Base-by-base conservation (phyloP, 2,113 vertebrate genomes). In the Alouatta palliata region DNA sequence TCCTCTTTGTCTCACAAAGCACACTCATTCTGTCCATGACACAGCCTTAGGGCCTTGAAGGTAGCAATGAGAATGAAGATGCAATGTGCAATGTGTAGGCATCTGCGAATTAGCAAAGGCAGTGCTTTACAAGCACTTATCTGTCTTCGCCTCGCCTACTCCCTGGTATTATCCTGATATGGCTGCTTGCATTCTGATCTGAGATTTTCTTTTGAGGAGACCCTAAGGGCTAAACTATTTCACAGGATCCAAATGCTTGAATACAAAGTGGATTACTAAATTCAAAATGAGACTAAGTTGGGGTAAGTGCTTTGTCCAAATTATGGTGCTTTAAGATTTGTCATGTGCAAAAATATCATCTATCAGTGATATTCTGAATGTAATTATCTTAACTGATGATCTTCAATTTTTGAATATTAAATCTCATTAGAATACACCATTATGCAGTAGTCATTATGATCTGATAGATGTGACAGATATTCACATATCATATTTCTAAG, bases 401-500 rank as follows among this genome's bases (percentile, higher is more conserved):
- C 56, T 92, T 90, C 35, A 54, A 27, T 43, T 52, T 58, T 86
- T 64, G n/a, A 92, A 70, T 47, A 52, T 85, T 81, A 95, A 77
- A 56, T 52, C 49, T 96, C 35, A 68, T 84, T 94, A 54, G 32
- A 73, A 70, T 82, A 76, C 84, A 27, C 45, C 8, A 61, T 87
- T 91, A 61, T 91, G 58, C 8, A 35, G 56, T 54, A 37, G n/a
- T 84, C 21, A 23, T 91, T 89, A 49, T 85, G 71, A 76, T 70
- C 27, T 76, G 82, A 76, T 75, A 88, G 37, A 81, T 54, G 40
- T 56, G 77, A 71, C 66, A 54, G 54, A 75, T 80, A 70, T 21
- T 80, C n/a, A 79, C 37, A 66, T 91, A 49, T 61, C 25, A 11
- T 43, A 75, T 93, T 88, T 96, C 45, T 52, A 96, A 81, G 40